A percentile compares a stretch with the other conserved stretches of the same genome.
These are phyloP conservation scores for Nebria salina DNA, from an alignment of 2,888 invertebrate species.

Conservation along the genomic window DNA sequence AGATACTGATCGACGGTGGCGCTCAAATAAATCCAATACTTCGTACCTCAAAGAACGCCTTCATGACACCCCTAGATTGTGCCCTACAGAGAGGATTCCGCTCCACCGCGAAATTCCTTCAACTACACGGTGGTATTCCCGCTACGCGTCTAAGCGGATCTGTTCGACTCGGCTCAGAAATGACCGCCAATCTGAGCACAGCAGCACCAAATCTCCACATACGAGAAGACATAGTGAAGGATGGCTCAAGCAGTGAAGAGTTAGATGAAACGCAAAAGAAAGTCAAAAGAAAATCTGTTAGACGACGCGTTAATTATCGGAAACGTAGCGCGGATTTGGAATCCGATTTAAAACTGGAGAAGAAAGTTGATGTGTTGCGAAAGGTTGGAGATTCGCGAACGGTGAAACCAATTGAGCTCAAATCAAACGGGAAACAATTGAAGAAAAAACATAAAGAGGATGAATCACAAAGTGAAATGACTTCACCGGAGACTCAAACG, in stretches of 20 bases:
- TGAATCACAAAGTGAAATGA: not conserved
- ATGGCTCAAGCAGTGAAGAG: conserved; percentile 35
- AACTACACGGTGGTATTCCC: conserved; percentile 88
- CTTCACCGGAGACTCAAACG: not conserved
- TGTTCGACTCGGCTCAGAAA: conserved; percentile 22
- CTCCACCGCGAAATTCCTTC: conserved; percentile 91
- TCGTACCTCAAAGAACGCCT: conserved; percentile 82
- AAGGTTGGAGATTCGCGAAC: conserved; percentile 50
- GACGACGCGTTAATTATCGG: conserved; percentile 10
- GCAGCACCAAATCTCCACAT: conserved; percentile 53
- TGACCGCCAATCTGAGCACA: conserved; percentile 15
- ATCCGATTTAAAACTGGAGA: conserved; percentile 50
- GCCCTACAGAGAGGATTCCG: conserved; percentile 87
- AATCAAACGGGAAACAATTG: conserved; percentile 44
- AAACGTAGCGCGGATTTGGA: conserved; percentile 45
- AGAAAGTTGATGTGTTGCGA: conserved; percentile 43
- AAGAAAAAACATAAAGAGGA: conserved; percentile 52
- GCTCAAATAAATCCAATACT: conserved; percentile 88
- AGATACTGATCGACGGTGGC: conserved; percentile 82
- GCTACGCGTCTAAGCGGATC: conserved; percentile 70
- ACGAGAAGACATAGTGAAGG: conserved; percentile 57
- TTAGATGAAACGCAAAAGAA: conserved; percentile 29
- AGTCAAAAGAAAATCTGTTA: conserved; percentile 8
- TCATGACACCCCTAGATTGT: conserved; percentile 91
- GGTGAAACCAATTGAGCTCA: conserved; percentile 48